A percentile compares a stretch with the other conserved stretches of the same genome.
These are phyloP conservation scores for Drosophila sucinea DNA, from an alignment of 1,140 invertebrate species.

Conservation along the genomic window DNA sequence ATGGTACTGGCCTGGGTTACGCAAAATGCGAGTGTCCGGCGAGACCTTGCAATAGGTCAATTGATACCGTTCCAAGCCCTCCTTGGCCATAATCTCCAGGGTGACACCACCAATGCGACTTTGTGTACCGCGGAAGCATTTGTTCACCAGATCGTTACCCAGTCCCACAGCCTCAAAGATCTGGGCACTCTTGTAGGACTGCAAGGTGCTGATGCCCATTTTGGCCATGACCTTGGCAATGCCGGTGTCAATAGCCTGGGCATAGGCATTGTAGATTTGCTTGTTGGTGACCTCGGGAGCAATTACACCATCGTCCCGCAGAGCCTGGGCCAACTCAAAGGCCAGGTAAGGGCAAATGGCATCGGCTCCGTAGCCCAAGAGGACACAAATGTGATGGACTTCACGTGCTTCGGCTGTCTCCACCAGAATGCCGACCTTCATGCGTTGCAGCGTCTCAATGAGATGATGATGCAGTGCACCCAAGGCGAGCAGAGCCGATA, in stretches of 20 bases:
- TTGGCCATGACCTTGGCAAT: conserved; percentile 98
- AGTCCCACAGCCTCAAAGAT: conserved; percentile 99
- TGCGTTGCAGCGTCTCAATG: conserved; percentile 96
- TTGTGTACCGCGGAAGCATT: conserved; percentile 97
- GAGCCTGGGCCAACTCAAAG: conserved; percentile 93
- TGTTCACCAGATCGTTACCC: conserved; percentile 95
- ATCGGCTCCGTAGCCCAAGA: conserved; percentile 98
- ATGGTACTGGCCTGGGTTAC: conserved; percentile 97
- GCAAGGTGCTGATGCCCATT: conserved; percentile 99
- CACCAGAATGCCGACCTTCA: conserved; percentile 97
- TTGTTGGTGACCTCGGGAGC: conserved; percentile 90
- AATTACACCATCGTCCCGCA: conserved; percentile 92
- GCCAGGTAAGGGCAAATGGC: conserved; percentile 99
- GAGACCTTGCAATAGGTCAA: conserved; percentile 89
- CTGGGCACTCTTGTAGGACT: conserved; percentile 99
- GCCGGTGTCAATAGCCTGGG: conserved; percentile 89
- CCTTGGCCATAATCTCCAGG: conserved; percentile 94
- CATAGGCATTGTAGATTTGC: conserved; percentile 89
- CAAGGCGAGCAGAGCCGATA: conserved; percentile 93
- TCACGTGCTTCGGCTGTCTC: conserved; percentile 98
- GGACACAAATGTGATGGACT: conserved; percentile 98
- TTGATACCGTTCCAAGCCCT: conserved; percentile 93
- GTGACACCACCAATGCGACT: conserved; percentile 97
- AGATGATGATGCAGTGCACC: conserved; percentile 97
- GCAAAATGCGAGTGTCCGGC: conserved; percentile 91